Evolutionary conservation across 1,140 invertebrate genomes (phyloP).

Genomic region (Chymomyza costata): DNA sequence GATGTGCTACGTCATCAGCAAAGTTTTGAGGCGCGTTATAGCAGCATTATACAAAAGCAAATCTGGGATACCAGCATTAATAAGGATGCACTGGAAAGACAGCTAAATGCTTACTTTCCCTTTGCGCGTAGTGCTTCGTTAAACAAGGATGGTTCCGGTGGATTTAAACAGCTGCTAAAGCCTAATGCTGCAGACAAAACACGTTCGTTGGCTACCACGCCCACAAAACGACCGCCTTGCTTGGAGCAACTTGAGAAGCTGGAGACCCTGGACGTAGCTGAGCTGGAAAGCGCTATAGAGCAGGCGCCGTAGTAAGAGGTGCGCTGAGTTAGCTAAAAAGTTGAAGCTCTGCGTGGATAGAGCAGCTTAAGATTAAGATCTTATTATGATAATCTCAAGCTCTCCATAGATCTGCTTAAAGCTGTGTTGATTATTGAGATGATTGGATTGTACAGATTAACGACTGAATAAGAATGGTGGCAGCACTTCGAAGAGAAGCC

Average conservation of each 20-base stretch:
- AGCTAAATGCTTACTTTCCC: conserved; percentile 64
- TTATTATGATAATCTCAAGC: no score
- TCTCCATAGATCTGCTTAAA: no score
- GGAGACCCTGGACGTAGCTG: conserved; percentile 47
- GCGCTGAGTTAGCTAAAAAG: conserved; percentile 13
- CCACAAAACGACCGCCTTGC: conserved; percentile 25
- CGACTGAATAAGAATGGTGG: no score
- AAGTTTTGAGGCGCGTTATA: conserved; percentile 67
- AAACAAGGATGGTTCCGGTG: conserved; percentile 33
- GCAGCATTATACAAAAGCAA: conserved; percentile 61
- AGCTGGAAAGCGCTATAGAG: conserved; percentile 12
- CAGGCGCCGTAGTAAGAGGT: neutral
- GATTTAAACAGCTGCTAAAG: conserved; percentile 25
- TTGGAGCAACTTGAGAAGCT: conserved; percentile 33
- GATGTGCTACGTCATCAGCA: conserved; percentile 57
- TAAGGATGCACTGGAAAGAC: conserved; percentile 57
- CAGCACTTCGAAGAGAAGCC: no score
- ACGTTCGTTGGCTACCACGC: conserved; percentile 45
- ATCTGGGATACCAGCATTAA: conserved; percentile 72
- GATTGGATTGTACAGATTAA: no score
- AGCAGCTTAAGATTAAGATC: no score
- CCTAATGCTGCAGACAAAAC: conserved; percentile 22
- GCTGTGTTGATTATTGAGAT: no score
- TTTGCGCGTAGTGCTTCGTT: conserved; percentile 55
- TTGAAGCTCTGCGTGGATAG: no score